Conservation (phyloP, 2,888 invertebrate species). For the Pogonocherus hispidulus region DNA sequence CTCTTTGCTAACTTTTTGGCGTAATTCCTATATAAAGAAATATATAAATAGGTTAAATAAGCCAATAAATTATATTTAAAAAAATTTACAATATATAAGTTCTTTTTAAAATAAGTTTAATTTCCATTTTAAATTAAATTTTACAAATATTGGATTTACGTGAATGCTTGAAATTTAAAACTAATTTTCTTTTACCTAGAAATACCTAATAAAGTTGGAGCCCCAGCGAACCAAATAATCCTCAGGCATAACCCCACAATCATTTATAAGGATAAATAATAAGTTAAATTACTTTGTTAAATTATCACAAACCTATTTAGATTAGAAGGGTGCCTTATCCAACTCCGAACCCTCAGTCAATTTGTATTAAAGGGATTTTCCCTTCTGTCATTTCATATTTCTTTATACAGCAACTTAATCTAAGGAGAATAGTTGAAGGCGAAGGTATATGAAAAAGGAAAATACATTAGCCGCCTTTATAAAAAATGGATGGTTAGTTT, state of each 20-base stretch:
- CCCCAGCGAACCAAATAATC: not conserved
- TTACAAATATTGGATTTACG: not conserved
- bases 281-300: slow-evolving; percentile 50
- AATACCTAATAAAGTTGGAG: not conserved
- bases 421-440: slow-evolving; percentile 45
- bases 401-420: slow-evolving; percentile 46
- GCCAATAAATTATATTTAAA: no score
- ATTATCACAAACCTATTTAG: slow-evolving; percentile 51
- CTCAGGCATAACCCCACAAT: not conserved
- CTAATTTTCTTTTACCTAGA: not conserved
- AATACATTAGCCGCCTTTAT: slow-evolving; percentile 25
- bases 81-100: no score
- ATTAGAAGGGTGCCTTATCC: slow-evolving; percentile 45
- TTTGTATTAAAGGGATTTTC: slow-evolving; percentile 51
- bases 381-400: slow-evolving; percentile 50
- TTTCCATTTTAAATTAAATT: not conserved
- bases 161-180: not conserved
- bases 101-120: no score
- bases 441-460: slow-evolving; percentile 42
- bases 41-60: no score
- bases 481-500: slow-evolving; percentile 31
- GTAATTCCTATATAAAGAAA: no score
- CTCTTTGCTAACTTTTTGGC: no score
- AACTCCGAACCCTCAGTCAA: slow-evolving; percentile 44
- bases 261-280: slow-evolving; percentile 39